phyloP scores from a whole-genome alignment of 2,888 invertebrate genomes.

The Callimorpha dominula region DNA sequence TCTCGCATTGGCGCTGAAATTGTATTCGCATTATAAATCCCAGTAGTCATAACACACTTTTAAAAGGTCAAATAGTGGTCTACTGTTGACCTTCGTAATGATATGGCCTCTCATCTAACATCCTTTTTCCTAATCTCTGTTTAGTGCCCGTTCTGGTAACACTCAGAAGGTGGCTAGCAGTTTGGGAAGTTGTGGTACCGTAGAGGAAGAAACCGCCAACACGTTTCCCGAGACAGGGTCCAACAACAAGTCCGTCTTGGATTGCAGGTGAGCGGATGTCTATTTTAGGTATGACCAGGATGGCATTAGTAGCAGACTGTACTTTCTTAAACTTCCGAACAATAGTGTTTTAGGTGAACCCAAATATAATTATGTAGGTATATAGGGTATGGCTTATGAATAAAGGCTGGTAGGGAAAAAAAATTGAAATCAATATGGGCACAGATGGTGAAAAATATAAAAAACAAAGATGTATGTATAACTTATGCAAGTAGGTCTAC shows the following conservation, averaged over 20 bases:
- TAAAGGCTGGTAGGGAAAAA: no score
- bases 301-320: not conserved
- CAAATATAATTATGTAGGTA: not conserved
- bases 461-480: no score
- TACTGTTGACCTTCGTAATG: not conserved
- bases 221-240: conserved; percentile 1
- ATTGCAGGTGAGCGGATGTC: conserved; percentile 13
- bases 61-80: not conserved
- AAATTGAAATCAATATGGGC: no score
- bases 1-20: not conserved
- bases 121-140: not conserved
- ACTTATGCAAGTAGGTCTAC: no score
- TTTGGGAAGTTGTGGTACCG: not conserved
- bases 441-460: no score
- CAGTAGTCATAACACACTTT: not conserved
- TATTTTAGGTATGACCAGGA: not conserved
- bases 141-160: conserved; percentile 5
- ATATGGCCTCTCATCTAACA: not conserved
- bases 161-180: conserved; percentile 2
- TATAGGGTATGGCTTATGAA: not conserved
- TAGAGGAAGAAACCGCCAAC: conserved; percentile 10
- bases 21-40: not conserved
- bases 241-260: not conserved
- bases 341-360: not conserved
- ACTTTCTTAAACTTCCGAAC: not conserved